Percentiles rank a stretch among this genome's conserved stretches.
phyloP scores from a whole-genome alignment of 64 coral and sea anemone species.

The Stichodactyla mertensii region DNA sequence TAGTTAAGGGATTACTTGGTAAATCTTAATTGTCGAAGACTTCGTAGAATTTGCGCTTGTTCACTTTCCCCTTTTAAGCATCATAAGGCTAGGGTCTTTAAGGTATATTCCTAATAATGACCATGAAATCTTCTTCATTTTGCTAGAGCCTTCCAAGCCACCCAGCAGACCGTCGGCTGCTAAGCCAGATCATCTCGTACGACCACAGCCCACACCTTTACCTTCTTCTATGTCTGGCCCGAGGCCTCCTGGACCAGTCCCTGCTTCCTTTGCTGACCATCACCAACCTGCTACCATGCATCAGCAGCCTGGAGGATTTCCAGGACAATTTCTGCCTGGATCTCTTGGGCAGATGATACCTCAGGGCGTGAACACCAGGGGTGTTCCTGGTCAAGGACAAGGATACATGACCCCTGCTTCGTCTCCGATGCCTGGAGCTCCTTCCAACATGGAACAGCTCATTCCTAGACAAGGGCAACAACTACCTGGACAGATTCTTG shows the following conservation, averaged over 20 bases:
- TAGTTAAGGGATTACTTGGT: background rate
- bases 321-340: conserved; percentile 15
- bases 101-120: no score
- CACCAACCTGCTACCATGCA: background rate
- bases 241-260: conserved; percentile 21
- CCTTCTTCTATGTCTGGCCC: conserved; percentile 9
- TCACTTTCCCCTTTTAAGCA: no score
- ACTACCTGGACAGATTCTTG: conserved; percentile 8
- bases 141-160: conserved; percentile 53
- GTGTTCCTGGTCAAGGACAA: background rate
- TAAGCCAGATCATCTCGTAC: conserved; percentile 69
- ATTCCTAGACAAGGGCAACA: background rate
- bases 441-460: background rate
- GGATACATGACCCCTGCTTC: background rate
- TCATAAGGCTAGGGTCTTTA: no score
- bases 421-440: background rate
- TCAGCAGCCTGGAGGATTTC: conserved; percentile 32
- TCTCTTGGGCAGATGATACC: conserved; percentile 1
- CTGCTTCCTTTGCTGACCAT: background rate
- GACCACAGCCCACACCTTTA: conserved; percentile 7
- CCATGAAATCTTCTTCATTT: conserved; percentile 22
- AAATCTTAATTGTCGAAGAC: background rate
- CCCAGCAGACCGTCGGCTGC: conserved; percentile 53
- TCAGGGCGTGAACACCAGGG: background rate
- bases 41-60: no score